These are phyloP conservation scores for Tadarida brasiliensis DNA, from an alignment of 2,797 vertebrate genomes.

Conservation along the genomic window DNA sequence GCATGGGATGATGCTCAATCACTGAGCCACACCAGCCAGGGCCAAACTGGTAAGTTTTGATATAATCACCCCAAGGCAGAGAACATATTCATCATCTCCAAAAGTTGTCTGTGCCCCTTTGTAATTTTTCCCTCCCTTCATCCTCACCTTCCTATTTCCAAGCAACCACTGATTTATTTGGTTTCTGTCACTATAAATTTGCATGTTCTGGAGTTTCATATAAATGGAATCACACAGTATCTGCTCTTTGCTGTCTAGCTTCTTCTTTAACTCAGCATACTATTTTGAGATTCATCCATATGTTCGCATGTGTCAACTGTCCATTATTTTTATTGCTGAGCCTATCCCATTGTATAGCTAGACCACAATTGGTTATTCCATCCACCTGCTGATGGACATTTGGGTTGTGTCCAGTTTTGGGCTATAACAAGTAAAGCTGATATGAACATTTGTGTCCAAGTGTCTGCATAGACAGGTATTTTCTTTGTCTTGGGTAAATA, in stretches of 20 bases:
- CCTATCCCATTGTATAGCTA: background rate
- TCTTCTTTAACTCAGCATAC: background rate
- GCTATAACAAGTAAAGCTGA: background rate
- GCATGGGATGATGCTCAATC: too few species aligned
- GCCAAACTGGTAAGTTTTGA: too few species aligned
- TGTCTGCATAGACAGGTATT: background rate
- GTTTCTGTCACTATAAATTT: background rate
- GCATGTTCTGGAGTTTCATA: background rate
- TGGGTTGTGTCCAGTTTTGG: background rate
- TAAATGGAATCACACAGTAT: background rate
- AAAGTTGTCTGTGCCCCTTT: background rate
- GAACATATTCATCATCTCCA: background rate
- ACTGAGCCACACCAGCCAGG: too few species aligned
- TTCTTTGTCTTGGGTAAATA: background rate
- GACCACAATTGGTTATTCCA: background rate
- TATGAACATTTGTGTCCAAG: background rate
- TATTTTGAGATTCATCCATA: background rate
- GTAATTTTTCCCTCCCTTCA: background rate
- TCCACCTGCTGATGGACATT: background rate
- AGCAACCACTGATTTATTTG: background rate
- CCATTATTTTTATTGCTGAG: background rate
- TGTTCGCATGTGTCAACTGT: background rate
- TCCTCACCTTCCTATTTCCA: background rate
- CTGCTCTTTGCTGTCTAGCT: background rate
- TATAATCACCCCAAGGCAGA: background rate